phyloP scores from a whole-genome alignment of 2,797 vertebrate species.

The Trachops cirrhosus region DNA sequence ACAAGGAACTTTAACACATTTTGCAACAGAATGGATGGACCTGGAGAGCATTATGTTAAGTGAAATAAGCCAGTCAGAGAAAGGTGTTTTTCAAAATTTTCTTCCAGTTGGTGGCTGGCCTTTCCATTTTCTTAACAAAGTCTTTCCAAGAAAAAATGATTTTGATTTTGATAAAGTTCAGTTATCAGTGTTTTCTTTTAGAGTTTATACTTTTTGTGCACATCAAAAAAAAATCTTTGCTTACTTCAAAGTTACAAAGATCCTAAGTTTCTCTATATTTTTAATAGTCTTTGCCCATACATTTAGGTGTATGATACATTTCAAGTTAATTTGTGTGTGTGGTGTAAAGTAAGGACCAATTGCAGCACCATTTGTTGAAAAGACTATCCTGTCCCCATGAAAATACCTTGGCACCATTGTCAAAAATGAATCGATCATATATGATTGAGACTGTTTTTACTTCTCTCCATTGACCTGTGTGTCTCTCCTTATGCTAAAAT shows the following conservation, averaged over 20 bases:
- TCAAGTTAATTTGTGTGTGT: background rate
- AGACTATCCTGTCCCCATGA: background rate
- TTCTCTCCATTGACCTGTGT: background rate
- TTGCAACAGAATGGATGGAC: background rate
- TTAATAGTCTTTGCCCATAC: background rate
- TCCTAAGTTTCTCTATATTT: background rate
- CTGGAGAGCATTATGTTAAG: background rate
- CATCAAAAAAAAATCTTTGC: background rate
- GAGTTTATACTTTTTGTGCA: background rate
- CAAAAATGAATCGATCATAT: background rate
- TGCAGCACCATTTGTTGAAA: background rate
- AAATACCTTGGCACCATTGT: background rate
- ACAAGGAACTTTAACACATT: background rate
- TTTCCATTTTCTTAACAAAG: background rate
- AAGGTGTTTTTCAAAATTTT: background rate
- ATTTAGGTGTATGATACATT: background rate
- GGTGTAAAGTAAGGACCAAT: background rate
- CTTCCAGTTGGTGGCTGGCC: background rate
- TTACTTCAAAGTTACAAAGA: background rate
- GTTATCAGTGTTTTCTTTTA: background rate
- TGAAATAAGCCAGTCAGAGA: background rate
- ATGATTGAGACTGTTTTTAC: background rate
- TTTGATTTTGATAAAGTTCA: background rate
- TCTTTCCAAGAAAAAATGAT: background rate
- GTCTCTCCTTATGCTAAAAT: background rate